A percentile compares a stretch with the other conserved stretches of the same genome.
phyloP scores from a whole-genome alignment of 2,113 vertebrate species.

The Percopsis transmontana region DNA sequence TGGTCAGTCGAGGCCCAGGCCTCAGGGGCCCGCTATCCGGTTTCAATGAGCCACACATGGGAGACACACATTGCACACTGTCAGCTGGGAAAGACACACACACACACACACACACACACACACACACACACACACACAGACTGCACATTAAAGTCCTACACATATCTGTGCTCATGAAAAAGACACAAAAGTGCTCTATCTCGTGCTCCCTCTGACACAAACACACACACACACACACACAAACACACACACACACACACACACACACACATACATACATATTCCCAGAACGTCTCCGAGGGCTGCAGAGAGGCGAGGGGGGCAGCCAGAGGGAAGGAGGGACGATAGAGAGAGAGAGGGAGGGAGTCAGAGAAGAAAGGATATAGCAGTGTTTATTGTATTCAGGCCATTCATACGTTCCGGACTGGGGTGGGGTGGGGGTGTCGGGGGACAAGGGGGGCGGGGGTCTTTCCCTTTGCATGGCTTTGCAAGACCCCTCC shows the following conservation, averaged over 20 bases:
- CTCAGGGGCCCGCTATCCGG: constrained; percentile 85
- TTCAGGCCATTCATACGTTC: constrained; percentile 92
- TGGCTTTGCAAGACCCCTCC: constrained; percentile 74
- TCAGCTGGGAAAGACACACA: constrained; percentile 41
- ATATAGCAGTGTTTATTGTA: constrained; percentile 92
- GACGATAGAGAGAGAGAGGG: constrained; percentile 14
- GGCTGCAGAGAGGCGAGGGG: constrained; percentile 62
- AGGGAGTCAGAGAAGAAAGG: constrained; percentile 47
- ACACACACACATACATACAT: constrained; percentile 20
- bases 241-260: constrained; percentile 41
- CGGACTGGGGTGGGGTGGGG: constrained; percentile 80
- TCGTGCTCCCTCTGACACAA: constrained; percentile 35
- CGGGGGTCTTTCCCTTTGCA: constrained; percentile 80
- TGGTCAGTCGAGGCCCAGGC: constrained; percentile 85
- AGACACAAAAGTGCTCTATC: constrained; percentile 6
- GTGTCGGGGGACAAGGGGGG: constrained; percentile 76
- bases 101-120: constrained; percentile 52
- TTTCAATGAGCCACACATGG: constrained; percentile 79
- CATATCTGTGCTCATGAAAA: constrained; percentile 36
- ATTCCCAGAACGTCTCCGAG: constrained; percentile 72
- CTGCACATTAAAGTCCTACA: constrained; percentile 8
- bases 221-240: constrained; percentile 29
- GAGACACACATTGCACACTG: constrained; percentile 59
- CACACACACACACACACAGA: constrained; percentile 43
- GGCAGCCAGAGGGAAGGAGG: constrained; percentile 46